phyloP scores from a whole-genome alignment of 2,797 vertebrate genomes.

The Sebastes variabilis region DNA sequence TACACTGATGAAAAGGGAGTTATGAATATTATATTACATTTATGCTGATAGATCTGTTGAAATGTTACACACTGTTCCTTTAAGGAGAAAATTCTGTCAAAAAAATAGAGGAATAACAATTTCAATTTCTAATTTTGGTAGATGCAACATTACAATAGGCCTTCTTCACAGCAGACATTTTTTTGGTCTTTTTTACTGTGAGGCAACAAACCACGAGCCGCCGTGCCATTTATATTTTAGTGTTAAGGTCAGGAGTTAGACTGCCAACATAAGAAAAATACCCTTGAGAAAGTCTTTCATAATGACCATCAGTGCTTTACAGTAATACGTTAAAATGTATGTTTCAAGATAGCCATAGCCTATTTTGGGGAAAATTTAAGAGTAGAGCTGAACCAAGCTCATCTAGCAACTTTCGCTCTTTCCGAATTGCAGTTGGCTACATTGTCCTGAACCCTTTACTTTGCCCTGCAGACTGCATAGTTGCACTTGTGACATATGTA shows the following conservation, averaged over 20 bases:
- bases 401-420: background rate
- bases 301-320: background rate
- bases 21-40: no score
- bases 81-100: background rate
- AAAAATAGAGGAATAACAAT: background rate
- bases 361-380: background rate
- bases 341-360: background rate
- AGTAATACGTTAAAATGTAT: slow-evolving; percentile 3
- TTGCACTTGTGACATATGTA: background rate
- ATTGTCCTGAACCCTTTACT: background rate
- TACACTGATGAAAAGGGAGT: no score
- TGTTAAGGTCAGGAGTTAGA: background rate
- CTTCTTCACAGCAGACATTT: background rate
- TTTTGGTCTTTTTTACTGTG: background rate
- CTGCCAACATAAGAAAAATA: background rate
- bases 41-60: no score
- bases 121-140: background rate
- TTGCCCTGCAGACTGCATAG: background rate
- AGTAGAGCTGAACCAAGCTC: background rate
- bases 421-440: background rate
- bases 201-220: background rate
- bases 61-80: no score
- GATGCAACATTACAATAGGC: background rate
- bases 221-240: background rate
- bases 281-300: background rate